Conservation (phyloP, 2,113 vertebrate species). For the Equus przewalskii region DNA sequence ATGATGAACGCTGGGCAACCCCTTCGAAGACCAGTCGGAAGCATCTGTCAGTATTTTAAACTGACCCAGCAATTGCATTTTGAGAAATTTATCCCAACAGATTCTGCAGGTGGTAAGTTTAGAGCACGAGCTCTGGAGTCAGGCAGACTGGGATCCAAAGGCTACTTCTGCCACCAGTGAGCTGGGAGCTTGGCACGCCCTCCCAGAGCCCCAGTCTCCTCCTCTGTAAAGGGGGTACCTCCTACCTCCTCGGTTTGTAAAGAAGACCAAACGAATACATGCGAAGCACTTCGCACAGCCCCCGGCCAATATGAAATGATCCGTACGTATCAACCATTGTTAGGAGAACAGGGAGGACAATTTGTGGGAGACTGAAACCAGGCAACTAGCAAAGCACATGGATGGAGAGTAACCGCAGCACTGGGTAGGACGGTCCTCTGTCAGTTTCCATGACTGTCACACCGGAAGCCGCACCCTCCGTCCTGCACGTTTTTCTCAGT, state of each 20-base stretch:
- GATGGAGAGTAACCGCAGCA: too few relatives aligned
- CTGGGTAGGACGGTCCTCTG: not conserved
- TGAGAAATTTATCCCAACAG: not conserved
- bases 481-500: too few relatives aligned
- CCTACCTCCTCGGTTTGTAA: not conserved
- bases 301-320: not conserved
- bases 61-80: not conserved
- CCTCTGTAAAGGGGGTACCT: not conserved
- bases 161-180: not conserved
- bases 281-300: not conserved
- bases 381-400: not conserved
- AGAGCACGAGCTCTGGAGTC: not conserved
- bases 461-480: too few relatives aligned
- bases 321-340: too few relatives aligned
- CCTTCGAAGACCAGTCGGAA: not conserved
- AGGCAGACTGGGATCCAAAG: not conserved
- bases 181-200: not conserved
- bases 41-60: not conserved
- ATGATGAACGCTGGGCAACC: not conserved
- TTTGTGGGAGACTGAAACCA: not conserved
- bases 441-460: fast-evolving
- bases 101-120: not conserved
- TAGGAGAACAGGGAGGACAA: not conserved
- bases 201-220: not conserved
- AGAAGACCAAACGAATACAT: not conserved